These are phyloP conservation scores for Coelogynopora nodosa DNA, from an alignment of 2,888 invertebrate species.

Conservation along the genomic window DNA sequence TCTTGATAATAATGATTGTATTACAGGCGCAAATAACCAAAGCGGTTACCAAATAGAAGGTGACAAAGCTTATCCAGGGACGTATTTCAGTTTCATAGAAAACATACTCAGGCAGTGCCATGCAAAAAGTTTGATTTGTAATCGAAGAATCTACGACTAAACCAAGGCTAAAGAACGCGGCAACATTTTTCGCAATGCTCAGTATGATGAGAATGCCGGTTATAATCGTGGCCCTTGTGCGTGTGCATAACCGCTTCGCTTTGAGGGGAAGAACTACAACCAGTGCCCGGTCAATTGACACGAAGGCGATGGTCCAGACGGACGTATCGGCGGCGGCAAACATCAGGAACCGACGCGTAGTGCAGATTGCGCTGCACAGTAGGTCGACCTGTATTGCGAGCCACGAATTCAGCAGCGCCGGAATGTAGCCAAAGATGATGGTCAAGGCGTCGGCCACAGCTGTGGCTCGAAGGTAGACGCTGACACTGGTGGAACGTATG, in stretches of 20 bases:
- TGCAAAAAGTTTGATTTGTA: neutral
- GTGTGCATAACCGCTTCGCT: neutral
- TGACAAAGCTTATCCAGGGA: neutral
- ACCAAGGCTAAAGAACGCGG: neutral
- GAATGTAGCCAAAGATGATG: neutral
- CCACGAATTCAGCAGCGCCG: neutral
- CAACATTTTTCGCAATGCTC: neutral
- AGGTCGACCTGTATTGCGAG: neutral
- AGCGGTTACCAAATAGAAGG: neutral
- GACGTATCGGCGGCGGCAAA: neutral
- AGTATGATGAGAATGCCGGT: neutral
- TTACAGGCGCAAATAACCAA: neutral
- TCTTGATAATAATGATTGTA: neutral
- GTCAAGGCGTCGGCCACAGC: neutral
- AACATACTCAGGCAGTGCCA: neutral
- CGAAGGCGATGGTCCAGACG: neutral
- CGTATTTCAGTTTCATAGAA: neutral
- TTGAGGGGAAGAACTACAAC: neutral
- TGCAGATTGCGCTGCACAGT: neutral
- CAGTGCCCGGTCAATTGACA: neutral
- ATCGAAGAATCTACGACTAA: neutral
- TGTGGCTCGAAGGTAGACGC: neutral
- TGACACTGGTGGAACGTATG: neutral
- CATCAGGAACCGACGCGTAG: neutral
- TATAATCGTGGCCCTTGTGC: neutral